A percentile compares a stretch with the other conserved stretches of the same genome.
Evolutionary conservation across 2,888 invertebrate genomes (phyloP).

Genomic region (Nomada goodeniana): DNA sequence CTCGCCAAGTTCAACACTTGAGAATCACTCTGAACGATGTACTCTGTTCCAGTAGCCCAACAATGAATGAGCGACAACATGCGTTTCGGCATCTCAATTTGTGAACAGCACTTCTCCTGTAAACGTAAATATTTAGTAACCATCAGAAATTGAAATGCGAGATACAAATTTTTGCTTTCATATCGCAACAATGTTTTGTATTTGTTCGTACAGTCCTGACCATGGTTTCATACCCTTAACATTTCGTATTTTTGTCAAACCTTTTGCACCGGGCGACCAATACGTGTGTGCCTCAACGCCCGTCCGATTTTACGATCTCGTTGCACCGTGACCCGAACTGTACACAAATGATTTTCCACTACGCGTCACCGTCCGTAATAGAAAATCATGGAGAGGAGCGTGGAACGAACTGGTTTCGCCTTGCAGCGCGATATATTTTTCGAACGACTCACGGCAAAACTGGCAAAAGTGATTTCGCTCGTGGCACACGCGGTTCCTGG

Average conservation of each 20-base stretch:
- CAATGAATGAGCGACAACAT: no score
- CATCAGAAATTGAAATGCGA: not conserved
- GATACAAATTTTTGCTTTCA: not conserved
- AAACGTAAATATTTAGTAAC: no score
- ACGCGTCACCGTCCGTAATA: slow-evolving; percentile 5
- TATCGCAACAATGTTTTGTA: not conserved
- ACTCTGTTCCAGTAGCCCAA: no score
- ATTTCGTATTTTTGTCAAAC: not conserved
- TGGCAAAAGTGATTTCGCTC: slow-evolving; percentile 24
- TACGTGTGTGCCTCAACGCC: not conserved
- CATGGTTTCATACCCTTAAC: not conserved
- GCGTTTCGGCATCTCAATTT: no score
- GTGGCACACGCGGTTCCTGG: not conserved
- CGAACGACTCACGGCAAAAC: slow-evolving; percentile 8
- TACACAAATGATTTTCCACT: slow-evolving; percentile 6
- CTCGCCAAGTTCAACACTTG: no score
- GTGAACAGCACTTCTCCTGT: no score
- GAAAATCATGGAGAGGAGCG: slow-evolving; percentile 41
- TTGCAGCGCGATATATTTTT: slow-evolving; percentile 14
- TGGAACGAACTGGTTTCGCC: slow-evolving; percentile 17
- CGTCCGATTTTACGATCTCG: not conserved
- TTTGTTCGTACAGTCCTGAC: not conserved
- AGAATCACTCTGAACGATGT: no score
- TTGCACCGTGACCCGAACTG: not conserved
- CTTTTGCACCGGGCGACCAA: not conserved